These are phyloP conservation scores for Saguinus midas DNA, from an alignment of 2,113 vertebrate genomes.

Conservation along the genomic window DNA sequence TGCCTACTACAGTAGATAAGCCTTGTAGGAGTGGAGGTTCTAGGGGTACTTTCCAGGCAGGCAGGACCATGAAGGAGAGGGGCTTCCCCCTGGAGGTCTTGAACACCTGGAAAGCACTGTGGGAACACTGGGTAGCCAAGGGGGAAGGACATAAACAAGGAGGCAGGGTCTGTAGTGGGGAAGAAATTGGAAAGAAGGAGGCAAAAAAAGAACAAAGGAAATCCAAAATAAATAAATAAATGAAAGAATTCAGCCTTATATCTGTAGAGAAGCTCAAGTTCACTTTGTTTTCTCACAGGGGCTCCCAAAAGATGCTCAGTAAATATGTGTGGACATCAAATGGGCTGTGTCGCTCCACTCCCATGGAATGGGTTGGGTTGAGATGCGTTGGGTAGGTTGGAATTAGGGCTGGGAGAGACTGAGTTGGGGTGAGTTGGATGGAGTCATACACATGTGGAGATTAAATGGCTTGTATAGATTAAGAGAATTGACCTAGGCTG, in stretches of 20 bases:
- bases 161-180: neutral
- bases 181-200: neutral
- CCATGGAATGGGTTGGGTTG: neutral
- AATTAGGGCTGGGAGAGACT: neutral
- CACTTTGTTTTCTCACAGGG: neutral
- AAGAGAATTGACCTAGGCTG: neutral
- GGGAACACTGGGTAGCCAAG: neutral
- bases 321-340: neutral
- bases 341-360: neutral
- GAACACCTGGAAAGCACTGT: neutral
- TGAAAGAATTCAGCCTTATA: neutral
- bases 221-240: neutral
- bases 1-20: neutral
- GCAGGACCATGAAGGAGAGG: neutral
- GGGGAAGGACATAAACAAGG: neutral
- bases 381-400: neutral
- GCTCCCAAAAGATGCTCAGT: neutral
- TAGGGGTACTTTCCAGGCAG: neutral
- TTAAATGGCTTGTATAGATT: neutral
- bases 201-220: neutral
- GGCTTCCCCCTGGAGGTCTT: neutral
- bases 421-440: neutral
- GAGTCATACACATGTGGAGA: neutral
- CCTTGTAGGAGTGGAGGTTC: neutral
- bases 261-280: neutral